Base-by-base conservation (phyloP, 64 coral and sea anemone genomes). In the Montipora cactus region DNA sequence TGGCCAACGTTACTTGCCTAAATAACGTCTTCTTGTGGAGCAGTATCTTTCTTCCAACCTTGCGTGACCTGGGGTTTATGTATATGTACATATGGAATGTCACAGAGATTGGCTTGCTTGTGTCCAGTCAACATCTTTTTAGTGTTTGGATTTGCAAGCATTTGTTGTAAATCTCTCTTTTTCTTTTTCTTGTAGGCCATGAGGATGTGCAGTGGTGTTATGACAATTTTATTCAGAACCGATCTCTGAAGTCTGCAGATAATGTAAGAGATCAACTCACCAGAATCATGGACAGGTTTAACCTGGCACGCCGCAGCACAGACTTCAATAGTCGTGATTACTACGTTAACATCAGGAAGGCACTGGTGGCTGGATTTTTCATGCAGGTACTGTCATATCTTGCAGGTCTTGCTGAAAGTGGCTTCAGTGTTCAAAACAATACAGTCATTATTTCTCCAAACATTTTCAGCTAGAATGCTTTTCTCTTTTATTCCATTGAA, bases 291-390 rank as follows among this genome's bases (percentile, higher is more conserved):
- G 98, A 99, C 79, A 92, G 98, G 8, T 99, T 99, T 67, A 99
- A 99, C 21, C 86, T 99, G 79, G 89, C 79, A 3, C 94, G 98
- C 19, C 90, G 88, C 4, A 99, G 98, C 67, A 99, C 98, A 44
- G 98, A 99, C 95, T 99, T 99, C 44, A 99, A 99, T 85, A 99
- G 98, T 75, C 79, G 95, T 0, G 98, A 99, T 76, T 99, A 99
- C 71, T 99, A 99, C 52, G 61, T 99, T 7, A 99, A 99, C 80
- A 99, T 99, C 89, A 92, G 98, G 86, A 99, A 99, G 67, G 98
- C 98, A 8, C 84, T 99, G 7, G 98, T 99, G 44, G 77, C 98
- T 23, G 98, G 98, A 91, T 99, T 99, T 76, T 99, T 99, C 74
- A 99, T 99, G 98, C 98, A 99, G 98, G 98, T 99, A 99, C 79